Percentiles rank a stretch among this genome's conserved stretches.
Evolutionary conservation across 2,113 vertebrate species (phyloP).

Genomic region (Falcunculus frontatus): DNA sequence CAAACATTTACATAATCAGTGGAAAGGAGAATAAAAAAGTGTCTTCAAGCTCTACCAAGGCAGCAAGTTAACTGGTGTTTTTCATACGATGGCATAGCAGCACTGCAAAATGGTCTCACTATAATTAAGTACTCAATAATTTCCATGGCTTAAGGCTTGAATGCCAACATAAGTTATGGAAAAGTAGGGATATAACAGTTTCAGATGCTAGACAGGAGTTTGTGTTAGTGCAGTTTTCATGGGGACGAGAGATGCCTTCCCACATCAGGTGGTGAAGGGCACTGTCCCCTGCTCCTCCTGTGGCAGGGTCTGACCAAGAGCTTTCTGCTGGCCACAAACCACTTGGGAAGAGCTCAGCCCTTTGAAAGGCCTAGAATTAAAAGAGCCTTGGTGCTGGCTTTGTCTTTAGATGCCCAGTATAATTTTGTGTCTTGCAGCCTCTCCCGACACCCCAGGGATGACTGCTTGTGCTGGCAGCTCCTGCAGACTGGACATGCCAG

Average conservation of each 20-base stretch:
- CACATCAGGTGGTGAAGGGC: not conserved
- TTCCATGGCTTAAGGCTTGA: not conserved
- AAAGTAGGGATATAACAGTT: not conserved
- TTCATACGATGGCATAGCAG: not conserved
- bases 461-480: not conserved
- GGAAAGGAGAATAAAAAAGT: not conserved
- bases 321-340: not conserved
- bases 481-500: fast-evolving
- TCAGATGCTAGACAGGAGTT: not conserved
- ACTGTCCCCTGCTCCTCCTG: not conserved
- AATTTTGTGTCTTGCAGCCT: not conserved
- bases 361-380: not conserved
- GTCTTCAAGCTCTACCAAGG: not conserved
- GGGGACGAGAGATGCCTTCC: not conserved
- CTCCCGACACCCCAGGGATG: fast-evolving
- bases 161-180: not conserved
- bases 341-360: not conserved
- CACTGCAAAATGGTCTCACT: not conserved
- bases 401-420: not conserved
- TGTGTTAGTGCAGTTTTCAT: not conserved
- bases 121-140: not conserved
- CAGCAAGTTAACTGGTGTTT: not conserved
- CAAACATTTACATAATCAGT: not conserved
- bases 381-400: not conserved
- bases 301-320: not conserved